These are phyloP conservation scores for Adelphocoris suturalis DNA, from an alignment of 2,888 invertebrate species.

Conservation along the genomic window DNA sequence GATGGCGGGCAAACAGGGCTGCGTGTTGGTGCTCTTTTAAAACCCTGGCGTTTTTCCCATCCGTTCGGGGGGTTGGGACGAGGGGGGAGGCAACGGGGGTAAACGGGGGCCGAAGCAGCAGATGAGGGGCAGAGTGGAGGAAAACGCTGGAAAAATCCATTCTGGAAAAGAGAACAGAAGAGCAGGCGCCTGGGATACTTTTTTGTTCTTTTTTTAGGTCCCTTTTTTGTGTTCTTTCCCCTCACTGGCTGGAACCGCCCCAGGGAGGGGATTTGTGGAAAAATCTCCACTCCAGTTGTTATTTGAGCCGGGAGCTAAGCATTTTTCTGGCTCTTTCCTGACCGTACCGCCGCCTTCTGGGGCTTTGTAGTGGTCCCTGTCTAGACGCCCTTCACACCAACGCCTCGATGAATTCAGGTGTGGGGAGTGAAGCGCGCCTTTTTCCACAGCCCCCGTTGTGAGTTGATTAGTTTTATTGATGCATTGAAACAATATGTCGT, in stretches of 20 bases:
- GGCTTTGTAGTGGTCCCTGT: not conserved
- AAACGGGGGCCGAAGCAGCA: not conserved
- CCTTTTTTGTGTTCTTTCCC: conserved; percentile 49
- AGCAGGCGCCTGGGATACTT: conserved; percentile 53
- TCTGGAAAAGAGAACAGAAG: conserved; percentile 39
- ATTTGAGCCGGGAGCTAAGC: conserved; percentile 37
- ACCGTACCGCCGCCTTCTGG: not conserved
- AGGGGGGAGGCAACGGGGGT: not conserved
- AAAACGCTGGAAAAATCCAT: conserved; percentile 60
- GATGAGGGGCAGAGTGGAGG: conserved; percentile 7
- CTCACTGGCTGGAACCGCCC: conserved; percentile 42
- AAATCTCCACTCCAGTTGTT: conserved; percentile 65
- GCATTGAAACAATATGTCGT: not conserved
- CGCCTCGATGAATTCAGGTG: not conserved
- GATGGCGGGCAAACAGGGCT: conserved; percentile 10
- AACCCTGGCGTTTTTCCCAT: conserved; percentile 39
- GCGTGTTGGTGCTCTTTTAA: conserved; percentile 50
- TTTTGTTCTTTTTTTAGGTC: not conserved
- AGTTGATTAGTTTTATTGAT: not conserved
- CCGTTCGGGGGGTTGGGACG: conserved; percentile 11
- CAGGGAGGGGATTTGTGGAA: conserved; percentile 66
- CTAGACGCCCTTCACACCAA: conserved; percentile 11
- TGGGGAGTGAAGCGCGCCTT: not conserved
- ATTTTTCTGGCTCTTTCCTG: conserved; percentile 50
- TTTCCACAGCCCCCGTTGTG: not conserved